These are phyloP conservation scores for Drosophila micromelanica DNA, from an alignment of 1,140 invertebrate species.

Conservation along the genomic window DNA sequence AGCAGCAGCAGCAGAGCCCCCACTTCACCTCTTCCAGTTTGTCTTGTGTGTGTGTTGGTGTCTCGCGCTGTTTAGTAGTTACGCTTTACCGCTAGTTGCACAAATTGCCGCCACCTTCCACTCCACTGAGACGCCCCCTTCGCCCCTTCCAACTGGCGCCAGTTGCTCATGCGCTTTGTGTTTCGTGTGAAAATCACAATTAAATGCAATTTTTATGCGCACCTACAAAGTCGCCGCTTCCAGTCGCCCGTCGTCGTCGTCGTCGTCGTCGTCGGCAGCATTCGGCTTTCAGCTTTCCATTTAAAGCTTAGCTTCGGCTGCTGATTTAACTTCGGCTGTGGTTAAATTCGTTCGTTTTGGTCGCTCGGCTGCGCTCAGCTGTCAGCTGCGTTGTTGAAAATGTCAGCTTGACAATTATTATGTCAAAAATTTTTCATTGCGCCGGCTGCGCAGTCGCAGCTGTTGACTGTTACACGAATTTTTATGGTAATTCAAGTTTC, in stretches of 20 bases:
- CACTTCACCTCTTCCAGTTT: neutral
- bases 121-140: neutral
- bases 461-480: slow-evolving; percentile 81
- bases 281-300: slow-evolving; percentile 57
- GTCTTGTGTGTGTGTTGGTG: slow-evolving; percentile 7
- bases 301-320: slow-evolving; percentile 22
- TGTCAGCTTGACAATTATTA: slow-evolving; percentile 84
- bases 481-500: slow-evolving; percentile 83
- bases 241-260: slow-evolving; percentile 13
- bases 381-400: slow-evolving; percentile 82
- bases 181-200: slow-evolving; percentile 84
- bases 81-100: slow-evolving; percentile 81
- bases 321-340: slow-evolving; percentile 4
- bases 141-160: slow-evolving; percentile 37
- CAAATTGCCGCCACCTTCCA: slow-evolving; percentile 62
- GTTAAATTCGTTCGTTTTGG: slow-evolving; percentile 10
- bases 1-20: slow-evolving; percentile 19
- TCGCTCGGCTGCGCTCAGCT: slow-evolving; percentile 36
- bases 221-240: slow-evolving; percentile 62
- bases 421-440: slow-evolving; percentile 75
- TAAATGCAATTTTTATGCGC: slow-evolving; percentile 83
- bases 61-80: slow-evolving; percentile 76
- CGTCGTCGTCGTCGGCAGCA: slow-evolving; percentile 12
- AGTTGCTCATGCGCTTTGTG: slow-evolving; percentile 76
- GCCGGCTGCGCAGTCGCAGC: slow-evolving; percentile 55